phyloP scores from a whole-genome alignment of 2,797 vertebrate genomes.

The Odontamblyopus lacepedii region DNA sequence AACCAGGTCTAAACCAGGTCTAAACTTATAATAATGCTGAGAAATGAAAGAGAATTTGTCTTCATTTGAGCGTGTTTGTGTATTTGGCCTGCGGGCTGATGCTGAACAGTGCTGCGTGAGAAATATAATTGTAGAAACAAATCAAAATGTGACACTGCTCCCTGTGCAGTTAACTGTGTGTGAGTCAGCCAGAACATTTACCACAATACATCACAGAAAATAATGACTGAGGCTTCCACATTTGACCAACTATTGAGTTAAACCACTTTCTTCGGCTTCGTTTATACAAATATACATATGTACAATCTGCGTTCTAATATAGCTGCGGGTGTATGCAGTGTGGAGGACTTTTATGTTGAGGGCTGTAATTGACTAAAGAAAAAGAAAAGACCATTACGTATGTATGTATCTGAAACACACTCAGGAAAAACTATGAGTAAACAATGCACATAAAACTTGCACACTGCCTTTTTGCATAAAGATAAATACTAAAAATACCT shows the following conservation, averaged over 20 bases:
- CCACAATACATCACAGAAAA: neutral
- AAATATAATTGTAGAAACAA: slow-evolving; percentile 4
- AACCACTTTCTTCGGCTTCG: neutral
- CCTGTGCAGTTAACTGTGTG: neutral
- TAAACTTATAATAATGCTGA: neutral
- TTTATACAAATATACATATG: neutral
- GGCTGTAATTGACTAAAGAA: too few species aligned
- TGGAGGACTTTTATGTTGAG: too few species aligned
- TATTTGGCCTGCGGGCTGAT: neutral
- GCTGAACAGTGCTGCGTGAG: neutral
- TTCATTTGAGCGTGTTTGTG: neutral
- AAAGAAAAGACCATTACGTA: too few species aligned
- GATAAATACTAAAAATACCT: too few species aligned
- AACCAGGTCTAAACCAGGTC: too few species aligned
- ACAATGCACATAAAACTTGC: too few species aligned
- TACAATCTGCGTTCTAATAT: neutral
- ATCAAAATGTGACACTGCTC: slow-evolving; percentile 1
- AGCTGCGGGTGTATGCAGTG: neutral
- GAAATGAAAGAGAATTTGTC: neutral
- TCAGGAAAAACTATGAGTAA: too few species aligned
- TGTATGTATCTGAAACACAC: too few species aligned
- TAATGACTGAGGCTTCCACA: neutral
- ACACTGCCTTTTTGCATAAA: too few species aligned
- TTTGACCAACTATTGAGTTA: neutral
- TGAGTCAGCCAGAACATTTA: neutral